Conservation (phyloP, 2,113 vertebrate species). For the Podarcis raffonei region DNA sequence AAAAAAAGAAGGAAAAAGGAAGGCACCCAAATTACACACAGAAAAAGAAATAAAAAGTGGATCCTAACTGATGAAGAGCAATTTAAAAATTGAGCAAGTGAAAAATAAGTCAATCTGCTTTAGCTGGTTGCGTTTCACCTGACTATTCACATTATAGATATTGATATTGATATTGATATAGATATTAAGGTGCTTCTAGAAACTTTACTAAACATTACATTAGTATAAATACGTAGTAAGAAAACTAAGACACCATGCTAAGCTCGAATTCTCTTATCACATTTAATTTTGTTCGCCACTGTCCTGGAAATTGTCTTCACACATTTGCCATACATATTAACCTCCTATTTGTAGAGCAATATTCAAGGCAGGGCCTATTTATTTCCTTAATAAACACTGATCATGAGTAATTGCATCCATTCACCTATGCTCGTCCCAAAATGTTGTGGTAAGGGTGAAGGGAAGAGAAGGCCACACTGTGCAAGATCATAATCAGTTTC, state of each 20-base stretch:
- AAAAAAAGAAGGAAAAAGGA: too few species aligned
- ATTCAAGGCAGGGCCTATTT: background rate
- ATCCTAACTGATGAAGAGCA: too few species aligned
- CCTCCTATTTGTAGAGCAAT: background rate
- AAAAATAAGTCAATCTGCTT: too few species aligned
- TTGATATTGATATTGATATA: too few species aligned
- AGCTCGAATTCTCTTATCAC: too few species aligned
- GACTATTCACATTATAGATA: too few species aligned
- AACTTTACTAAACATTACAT: background rate
- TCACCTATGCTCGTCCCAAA: background rate
- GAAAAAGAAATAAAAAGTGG: too few species aligned
- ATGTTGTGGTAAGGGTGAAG: background rate
- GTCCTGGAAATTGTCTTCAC: background rate
- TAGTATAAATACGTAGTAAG: background rate
- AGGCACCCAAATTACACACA: too few species aligned
- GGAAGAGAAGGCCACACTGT: too few species aligned
- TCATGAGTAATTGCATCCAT: background rate
- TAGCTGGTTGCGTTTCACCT: too few species aligned
- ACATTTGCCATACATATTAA: background rate
- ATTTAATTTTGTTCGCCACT: background rate
- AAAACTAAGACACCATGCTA: background rate
- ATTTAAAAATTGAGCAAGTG: too few species aligned
- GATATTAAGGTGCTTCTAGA: background rate
- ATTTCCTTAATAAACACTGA: background rate
- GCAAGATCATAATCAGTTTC: too few species aligned